Base-by-base conservation (phyloP, 2,113 vertebrate genomes). In the Sturnira hondurensis region DNA sequence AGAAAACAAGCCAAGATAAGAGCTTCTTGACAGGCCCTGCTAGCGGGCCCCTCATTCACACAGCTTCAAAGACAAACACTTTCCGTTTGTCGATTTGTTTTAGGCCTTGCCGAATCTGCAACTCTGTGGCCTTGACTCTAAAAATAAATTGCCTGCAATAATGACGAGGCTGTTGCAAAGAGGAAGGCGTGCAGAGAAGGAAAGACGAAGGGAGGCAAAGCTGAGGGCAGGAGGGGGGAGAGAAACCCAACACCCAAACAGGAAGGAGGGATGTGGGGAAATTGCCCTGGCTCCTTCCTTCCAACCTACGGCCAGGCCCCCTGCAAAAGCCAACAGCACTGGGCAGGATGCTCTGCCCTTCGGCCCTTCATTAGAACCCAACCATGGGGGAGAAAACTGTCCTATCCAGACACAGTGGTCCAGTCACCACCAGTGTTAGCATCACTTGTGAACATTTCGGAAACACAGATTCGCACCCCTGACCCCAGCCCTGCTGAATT, bases 21-120 rank as follows among this genome's bases (percentile, higher is more conserved):
- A 97, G 96, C 92, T 97, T 95, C 97, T 95, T 95, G 96, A 96
- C 97, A 96, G 92, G 96, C 97, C 92, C 22, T 0, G 0, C 92
- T 97, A 97, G 92, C 96, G 94, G 96, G 90, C 67, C 93, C 94
- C 88, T 98, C 95, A 88, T 97, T 98, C 97, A 98, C 96, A 74
- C 85, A 45, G 56, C 96, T 98, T 97, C 95, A 97, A 96, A 98
- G 97, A 95, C 90, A 97, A 98, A 96, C 96, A 95, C 86, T 94
- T 96, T 97, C 94, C 65, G 84, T 97, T 97, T 95, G 97, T 96
- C 93, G 84, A 98, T 98, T 96, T 97, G 97, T 97, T 97, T 97
- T 96, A 97, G 97, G 97, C 98, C 97, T 98, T 98, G 98, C 97
- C 97, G 95, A 98, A 95, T 91, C 84, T 70, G 96, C 12, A 2